These are phyloP conservation scores for Vireo griseus DNA, from an alignment of 2,797 vertebrate genomes.

Conservation along the genomic window DNA sequence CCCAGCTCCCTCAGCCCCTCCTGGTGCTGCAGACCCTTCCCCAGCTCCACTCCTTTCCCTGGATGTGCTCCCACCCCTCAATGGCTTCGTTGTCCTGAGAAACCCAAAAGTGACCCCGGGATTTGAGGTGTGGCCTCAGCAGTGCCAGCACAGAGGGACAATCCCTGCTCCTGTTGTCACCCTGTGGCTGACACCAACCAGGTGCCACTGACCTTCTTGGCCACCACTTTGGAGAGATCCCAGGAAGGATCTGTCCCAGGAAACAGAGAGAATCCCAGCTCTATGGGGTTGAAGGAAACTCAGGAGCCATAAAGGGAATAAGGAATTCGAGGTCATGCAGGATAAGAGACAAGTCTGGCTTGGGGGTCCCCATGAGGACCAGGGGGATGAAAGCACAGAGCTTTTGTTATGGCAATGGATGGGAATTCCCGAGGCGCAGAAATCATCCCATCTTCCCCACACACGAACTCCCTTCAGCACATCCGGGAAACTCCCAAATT, in stretches of 20 bases:
- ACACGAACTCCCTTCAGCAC: rapidly evolving
- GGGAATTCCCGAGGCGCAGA: background rate
- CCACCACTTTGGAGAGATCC: background rate
- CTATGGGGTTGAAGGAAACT: background rate
- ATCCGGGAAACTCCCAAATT: background rate
- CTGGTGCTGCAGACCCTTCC: background rate
- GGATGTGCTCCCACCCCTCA: rapidly evolving
- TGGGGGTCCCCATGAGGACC: background rate
- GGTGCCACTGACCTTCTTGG: background rate
- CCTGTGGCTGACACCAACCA: background rate
- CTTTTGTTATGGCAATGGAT: background rate
- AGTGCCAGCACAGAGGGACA: background rate
- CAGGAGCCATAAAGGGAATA: background rate
- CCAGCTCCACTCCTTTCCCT: rapidly evolving
- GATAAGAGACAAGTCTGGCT: background rate
- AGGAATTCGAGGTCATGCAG: background rate
- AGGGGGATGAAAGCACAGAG: background rate
- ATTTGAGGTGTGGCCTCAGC: rapidly evolving
- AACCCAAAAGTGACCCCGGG: background rate
- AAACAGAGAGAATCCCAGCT: background rate
- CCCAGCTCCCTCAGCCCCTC: rapidly evolving
- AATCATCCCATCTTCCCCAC: rapidly evolving
- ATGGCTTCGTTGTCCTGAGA: no score
- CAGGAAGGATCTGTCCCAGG: background rate
- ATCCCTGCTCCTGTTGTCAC: background rate